Conservation (phyloP, 2,797 vertebrate species). For the Cyclura pinguis region DNA sequence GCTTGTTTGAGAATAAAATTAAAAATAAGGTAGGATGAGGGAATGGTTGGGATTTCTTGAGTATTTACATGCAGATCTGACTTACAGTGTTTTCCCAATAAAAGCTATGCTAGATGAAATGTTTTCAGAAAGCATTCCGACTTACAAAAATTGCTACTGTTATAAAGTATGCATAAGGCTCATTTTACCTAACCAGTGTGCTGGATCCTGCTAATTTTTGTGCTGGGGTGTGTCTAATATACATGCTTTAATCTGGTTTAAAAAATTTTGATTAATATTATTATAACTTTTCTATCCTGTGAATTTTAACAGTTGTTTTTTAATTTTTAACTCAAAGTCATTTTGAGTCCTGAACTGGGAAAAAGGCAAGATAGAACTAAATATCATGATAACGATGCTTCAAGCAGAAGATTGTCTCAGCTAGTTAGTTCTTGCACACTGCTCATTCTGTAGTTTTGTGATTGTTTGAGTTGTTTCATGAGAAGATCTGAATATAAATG, state of each 20-base stretch:
- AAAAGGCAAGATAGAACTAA: too few relatives aligned
- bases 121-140: not conserved
- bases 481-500: not conserved
- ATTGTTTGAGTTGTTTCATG: not conserved
- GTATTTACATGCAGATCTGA: not conserved
- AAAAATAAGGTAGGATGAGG: not conserved
- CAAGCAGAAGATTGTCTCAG: not conserved
- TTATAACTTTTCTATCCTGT: too few relatives aligned
- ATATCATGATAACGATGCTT: not conserved
- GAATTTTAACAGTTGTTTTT: too few relatives aligned
- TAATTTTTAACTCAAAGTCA: too few relatives aligned
- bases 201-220: too few relatives aligned
- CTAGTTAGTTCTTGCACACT: not conserved
- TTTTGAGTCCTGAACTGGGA: too few relatives aligned
- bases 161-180: too few relatives aligned
- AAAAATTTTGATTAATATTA: too few relatives aligned
- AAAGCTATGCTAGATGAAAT: not conserved
- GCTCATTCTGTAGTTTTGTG: not conserved
- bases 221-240: too few relatives aligned
- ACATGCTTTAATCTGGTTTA: too few relatives aligned
- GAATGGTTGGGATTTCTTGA: not conserved
- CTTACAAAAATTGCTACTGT: not conserved
- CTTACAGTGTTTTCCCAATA: not conserved
- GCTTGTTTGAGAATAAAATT: not conserved
- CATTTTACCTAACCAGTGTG: too few relatives aligned